Evolutionary conservation across 2,888 invertebrate species (phyloP).

Genomic region (Trachelus stipa): DNA sequence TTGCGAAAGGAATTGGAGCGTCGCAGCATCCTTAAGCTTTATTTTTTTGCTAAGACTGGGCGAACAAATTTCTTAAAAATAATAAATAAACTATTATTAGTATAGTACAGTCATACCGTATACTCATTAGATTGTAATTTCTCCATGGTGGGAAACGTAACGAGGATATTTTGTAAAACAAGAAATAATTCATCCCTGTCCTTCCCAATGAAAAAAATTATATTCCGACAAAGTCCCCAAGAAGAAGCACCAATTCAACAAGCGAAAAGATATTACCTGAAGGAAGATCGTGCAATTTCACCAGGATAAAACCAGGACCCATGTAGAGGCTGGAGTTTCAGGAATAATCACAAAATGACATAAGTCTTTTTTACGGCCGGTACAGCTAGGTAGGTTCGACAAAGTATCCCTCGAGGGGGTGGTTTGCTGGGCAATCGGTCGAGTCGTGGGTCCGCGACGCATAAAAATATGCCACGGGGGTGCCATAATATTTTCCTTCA

Average conservation of each 20-base stretch:
- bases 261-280: background rate
- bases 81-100: background rate
- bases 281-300: conserved; percentile 10
- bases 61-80: background rate
- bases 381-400: conserved; percentile 52
- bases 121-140: background rate
- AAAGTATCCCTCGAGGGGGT: conserved; percentile 58
- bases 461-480: conserved; percentile 58
- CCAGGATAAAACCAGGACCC: conserved; percentile 1
- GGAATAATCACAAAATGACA: conserved; percentile 45
- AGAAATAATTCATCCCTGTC: background rate
- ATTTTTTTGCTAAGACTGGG: background rate
- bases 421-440: conserved; percentile 27
- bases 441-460: conserved; percentile 33
- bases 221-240: background rate
- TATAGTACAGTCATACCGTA: background rate
- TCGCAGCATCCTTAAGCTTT: background rate
- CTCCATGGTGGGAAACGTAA: background rate
- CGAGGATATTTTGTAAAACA: background rate
- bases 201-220: background rate
- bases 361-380: conserved; percentile 54
- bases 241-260: background rate
- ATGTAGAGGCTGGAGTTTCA: background rate
- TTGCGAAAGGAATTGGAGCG: background rate
- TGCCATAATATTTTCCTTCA: conserved; percentile 45